Conservation (phyloP, 2,888 invertebrate species). For the Alitta virens region DNA sequence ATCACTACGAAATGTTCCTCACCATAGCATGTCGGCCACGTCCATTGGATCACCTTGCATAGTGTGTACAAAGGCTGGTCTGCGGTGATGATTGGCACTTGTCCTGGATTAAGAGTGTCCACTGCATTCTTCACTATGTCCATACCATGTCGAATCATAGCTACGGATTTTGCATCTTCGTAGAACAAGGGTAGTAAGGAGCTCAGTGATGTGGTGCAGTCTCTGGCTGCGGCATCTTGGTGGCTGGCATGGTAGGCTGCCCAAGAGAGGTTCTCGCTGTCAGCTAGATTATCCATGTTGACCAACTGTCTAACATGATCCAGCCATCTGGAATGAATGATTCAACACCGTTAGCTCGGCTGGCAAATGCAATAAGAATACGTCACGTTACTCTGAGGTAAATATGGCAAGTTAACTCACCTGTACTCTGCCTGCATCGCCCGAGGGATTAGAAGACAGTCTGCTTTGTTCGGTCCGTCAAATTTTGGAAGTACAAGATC, state of each 20-base stretch:
- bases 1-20: constrained; percentile 37
- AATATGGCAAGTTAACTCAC: too few species aligned
- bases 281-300: constrained; percentile 12
- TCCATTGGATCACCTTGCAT: constrained; percentile 41
- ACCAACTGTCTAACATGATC: too few species aligned
- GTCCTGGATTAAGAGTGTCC: constrained; percentile 32
- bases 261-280: constrained; percentile 13
- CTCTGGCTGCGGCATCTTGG: neutral
- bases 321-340: too few species aligned
- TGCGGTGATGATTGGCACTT: constrained; percentile 33
- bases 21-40: constrained; percentile 35
- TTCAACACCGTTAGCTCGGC: too few species aligned
- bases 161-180: constrained; percentile 19
- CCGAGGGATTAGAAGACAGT: neutral
- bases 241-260: constrained; percentile 20
- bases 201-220: constrained; percentile 13
- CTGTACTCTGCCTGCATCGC: too few species aligned
- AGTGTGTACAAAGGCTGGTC: constrained; percentile 40
- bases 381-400: too few species aligned
- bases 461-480: neutral
- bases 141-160: constrained; percentile 24
- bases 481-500: constrained; percentile 13
- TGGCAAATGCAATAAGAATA: too few species aligned
- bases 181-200: constrained; percentile 12
- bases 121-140: constrained; percentile 17